These are phyloP conservation scores for Drosophila lacertosa DNA, from an alignment of 1,140 invertebrate species.

Conservation along the genomic window DNA sequence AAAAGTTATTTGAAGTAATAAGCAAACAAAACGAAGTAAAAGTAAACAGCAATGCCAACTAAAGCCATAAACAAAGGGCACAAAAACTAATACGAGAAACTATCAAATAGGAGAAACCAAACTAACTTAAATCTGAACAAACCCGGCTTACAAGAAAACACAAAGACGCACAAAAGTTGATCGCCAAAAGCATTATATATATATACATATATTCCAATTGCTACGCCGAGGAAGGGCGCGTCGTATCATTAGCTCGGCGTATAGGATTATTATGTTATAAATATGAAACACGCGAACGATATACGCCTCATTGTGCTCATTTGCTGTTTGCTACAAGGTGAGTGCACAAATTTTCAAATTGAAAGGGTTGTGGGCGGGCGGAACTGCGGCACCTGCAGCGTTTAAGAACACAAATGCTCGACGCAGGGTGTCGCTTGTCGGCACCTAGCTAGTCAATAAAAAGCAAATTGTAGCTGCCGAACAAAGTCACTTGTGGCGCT, in stretches of 20 bases:
- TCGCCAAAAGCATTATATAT: slow-evolving; percentile 26
- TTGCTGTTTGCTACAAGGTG: slow-evolving; percentile 81
- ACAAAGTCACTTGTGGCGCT: slow-evolving; percentile 78
- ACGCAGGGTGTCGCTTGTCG: slow-evolving; percentile 10
- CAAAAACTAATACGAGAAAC: slow-evolving; percentile 44
- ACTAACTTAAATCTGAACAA: slow-evolving; percentile 69
- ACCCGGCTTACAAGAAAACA: slow-evolving; percentile 29
- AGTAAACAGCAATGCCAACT: slow-evolving; percentile 53
- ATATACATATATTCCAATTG: too few relatives aligned
- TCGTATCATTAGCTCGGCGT: slow-evolving; percentile 48
- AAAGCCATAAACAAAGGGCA: slow-evolving; percentile 60
- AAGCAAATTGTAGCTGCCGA: slow-evolving; percentile 80
- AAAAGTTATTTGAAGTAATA: slow-evolving; percentile 74
- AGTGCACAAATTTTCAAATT: slow-evolving; percentile 53
- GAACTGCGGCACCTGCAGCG: not conserved
- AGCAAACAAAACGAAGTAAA: slow-evolving; percentile 57
- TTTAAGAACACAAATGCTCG: slow-evolving; percentile 21
- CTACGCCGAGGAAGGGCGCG: slow-evolving; percentile 18
- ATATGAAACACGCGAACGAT: slow-evolving; percentile 79
- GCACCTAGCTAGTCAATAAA: slow-evolving; percentile 78
- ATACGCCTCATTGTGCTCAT: slow-evolving; percentile 76
- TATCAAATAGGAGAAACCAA: slow-evolving; percentile 43
- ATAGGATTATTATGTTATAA: slow-evolving; percentile 79
- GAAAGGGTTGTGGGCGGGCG: slow-evolving; percentile 2
- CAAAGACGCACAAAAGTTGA: slow-evolving; percentile 34